Percentiles rank a stretch among this genome's conserved stretches.
phyloP scores from a whole-genome alignment of 1,140 invertebrate species.

The Camponotus pennsylvanicus region DNA sequence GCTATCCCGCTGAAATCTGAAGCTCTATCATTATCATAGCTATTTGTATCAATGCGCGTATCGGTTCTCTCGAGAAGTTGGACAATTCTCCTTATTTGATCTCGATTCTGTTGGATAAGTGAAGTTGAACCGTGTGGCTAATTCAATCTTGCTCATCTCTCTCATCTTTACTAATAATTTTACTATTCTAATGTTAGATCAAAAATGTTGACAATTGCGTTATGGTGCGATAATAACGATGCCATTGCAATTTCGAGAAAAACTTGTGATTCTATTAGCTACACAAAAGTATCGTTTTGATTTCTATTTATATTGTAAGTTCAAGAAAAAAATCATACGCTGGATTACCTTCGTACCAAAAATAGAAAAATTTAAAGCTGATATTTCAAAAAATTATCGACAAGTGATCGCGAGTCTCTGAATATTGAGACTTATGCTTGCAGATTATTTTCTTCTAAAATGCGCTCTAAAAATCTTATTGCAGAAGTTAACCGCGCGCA shows the following conservation, averaged over 20 bases:
- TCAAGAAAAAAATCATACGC: no score
- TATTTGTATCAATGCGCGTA: constrained; percentile 27
- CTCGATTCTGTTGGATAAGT: constrained; percentile 32
- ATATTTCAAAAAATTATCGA: constrained; percentile 5
- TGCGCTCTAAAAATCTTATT: background rate
- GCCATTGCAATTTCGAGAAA: background rate
- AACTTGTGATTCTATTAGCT: background rate
- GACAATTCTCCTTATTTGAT: background rate
- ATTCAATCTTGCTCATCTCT: background rate
- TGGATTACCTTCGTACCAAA: background rate
- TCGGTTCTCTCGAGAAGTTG: no score
- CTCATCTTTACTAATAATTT: background rate
- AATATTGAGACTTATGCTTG: background rate
- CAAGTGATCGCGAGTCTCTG: background rate
- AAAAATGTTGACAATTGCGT: constrained; percentile 6
- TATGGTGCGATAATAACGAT: background rate
- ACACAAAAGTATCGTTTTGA: background rate
- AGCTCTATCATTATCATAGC: constrained; percentile 2
- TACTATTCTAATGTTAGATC: background rate
- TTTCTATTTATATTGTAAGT: background rate
- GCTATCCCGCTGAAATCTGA: background rate
- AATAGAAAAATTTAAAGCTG: background rate
- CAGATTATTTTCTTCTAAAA: background rate
- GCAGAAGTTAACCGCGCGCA: background rate
- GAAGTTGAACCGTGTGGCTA: background rate